These are phyloP conservation scores for Shargacucullia verbasci DNA, from an alignment of 2,888 invertebrate genomes.

Conservation along the genomic window DNA sequence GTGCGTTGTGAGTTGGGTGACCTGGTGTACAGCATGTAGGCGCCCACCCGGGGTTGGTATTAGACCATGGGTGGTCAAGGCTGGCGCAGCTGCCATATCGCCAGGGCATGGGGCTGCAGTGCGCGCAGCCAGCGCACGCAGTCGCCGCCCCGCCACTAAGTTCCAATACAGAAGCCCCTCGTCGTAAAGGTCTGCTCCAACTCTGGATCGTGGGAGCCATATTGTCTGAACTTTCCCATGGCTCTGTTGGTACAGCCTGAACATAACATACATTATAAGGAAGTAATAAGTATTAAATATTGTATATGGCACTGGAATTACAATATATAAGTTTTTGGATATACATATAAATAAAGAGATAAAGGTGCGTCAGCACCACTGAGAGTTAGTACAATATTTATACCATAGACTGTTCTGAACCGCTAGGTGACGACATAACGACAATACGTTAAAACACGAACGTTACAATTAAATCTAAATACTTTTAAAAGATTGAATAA, in stretches of 20 bases:
- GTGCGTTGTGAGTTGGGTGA: slow-evolving; percentile 48
- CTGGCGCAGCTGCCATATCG: slow-evolving; percentile 85
- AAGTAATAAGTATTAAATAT: too few relatives aligned
- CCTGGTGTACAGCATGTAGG: slow-evolving; percentile 66
- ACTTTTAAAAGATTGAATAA: too few relatives aligned
- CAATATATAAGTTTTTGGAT: background rate
- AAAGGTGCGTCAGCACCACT: too few relatives aligned
- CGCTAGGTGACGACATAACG: too few relatives aligned
- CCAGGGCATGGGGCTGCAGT: slow-evolving; percentile 71
- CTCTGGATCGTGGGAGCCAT: slow-evolving; percentile 57
- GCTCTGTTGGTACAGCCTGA: slow-evolving; percentile 61
- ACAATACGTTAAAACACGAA: too few relatives aligned
- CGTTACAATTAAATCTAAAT: too few relatives aligned
- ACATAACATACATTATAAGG: slow-evolving; percentile 2
- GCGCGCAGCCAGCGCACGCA: slow-evolving; percentile 65
- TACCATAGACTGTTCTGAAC: too few relatives aligned
- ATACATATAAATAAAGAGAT: too few relatives aligned
- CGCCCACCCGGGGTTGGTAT: slow-evolving; percentile 59
- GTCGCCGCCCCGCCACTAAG: slow-evolving; percentile 65
- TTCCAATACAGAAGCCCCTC: slow-evolving; percentile 82
- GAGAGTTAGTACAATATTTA: too few relatives aligned
- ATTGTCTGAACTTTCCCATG: slow-evolving; percentile 74
- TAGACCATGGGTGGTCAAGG: slow-evolving; percentile 77
- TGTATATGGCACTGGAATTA: too few relatives aligned
- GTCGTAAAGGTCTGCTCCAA: slow-evolving; percentile 79